These are phyloP conservation scores for Danionella cerebrum DNA, from an alignment of 2,113 vertebrate species.

Conservation along the genomic window DNA sequence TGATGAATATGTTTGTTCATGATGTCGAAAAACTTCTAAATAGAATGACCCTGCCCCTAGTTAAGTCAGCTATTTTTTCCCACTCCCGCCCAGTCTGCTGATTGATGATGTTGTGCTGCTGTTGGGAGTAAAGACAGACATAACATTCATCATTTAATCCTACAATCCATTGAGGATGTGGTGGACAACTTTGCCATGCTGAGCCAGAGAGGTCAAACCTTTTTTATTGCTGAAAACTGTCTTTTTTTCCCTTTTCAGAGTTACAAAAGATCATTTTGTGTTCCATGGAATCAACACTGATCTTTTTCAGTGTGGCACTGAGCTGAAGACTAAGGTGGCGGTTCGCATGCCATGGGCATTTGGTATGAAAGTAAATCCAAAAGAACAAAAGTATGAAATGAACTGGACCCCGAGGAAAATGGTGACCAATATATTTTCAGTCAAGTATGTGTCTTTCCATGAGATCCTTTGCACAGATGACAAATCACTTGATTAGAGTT, in stretches of 20 bases:
- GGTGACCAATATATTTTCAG: slow-evolving; percentile 41
- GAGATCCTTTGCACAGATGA: background rate
- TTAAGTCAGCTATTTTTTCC: too few species aligned
- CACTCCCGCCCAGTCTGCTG: too few species aligned
- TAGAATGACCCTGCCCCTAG: too few species aligned
- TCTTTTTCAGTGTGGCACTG: slow-evolving; percentile 58
- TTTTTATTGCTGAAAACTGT: background rate
- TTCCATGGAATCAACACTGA: slow-evolving; percentile 67
- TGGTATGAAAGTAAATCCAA: slow-evolving; percentile 47
- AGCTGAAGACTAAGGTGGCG: slow-evolving; percentile 49
- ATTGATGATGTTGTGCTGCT: too few species aligned
- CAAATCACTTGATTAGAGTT: background rate
- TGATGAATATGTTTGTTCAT: too few species aligned
- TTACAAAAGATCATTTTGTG: slow-evolving; percentile 54
- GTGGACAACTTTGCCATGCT: too few species aligned
- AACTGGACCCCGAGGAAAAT: slow-evolving; percentile 49
- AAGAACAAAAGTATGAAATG: slow-evolving; percentile 47
- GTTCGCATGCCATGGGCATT: slow-evolving; percentile 55
- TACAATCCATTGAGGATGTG: too few species aligned
- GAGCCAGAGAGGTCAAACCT: too few species aligned
- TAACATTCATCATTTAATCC: too few species aligned
- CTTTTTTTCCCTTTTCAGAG: slow-evolving; percentile 38
- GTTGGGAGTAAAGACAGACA: too few species aligned
- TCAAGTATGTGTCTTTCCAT: slow-evolving; percentile 51
- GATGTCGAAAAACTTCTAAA: too few species aligned